These are phyloP conservation scores for Helicoverpa assulta DNA, from an alignment of 2,888 invertebrate species.

Conservation along the genomic window DNA sequence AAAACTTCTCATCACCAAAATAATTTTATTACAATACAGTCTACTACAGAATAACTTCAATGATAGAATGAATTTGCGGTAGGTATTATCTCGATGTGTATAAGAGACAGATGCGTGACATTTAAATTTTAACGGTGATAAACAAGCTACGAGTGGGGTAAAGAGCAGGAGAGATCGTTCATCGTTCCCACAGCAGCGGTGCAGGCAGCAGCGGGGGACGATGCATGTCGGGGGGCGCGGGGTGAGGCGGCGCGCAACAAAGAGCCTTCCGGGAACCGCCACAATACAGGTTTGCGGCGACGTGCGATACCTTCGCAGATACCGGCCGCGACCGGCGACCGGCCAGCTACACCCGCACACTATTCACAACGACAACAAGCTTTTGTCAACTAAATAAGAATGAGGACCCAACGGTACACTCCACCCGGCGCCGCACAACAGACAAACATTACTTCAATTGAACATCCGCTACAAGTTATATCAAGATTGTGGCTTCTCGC, in stretches of 20 bases:
- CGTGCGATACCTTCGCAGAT: slow-evolving; percentile 90
- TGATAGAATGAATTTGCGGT: slow-evolving; percentile 8
- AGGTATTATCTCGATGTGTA: slow-evolving; percentile 20
- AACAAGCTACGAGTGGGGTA: slow-evolving; percentile 62
- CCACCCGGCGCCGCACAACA: slow-evolving; percentile 17
- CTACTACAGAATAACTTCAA: not conserved
- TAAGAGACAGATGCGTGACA: slow-evolving; percentile 34
- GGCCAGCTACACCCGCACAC: slow-evolving; percentile 77
- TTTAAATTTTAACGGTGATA: slow-evolving; percentile 53
- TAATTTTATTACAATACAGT: slow-evolving; percentile 22
- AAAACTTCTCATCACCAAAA: slow-evolving; percentile 10
- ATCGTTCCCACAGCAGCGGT: slow-evolving; percentile 75
- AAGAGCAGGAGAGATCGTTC: slow-evolving; percentile 72
- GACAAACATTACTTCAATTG: slow-evolving; percentile 29
- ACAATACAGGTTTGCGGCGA: slow-evolving; percentile 90
- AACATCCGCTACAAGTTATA: slow-evolving; percentile 40
- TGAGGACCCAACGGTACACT: slow-evolving; percentile 74
- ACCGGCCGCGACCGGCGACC: slow-evolving; percentile 78
- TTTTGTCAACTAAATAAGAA: slow-evolving; percentile 81
- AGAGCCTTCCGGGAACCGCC: slow-evolving; percentile 88
- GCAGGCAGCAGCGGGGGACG: slow-evolving; percentile 65
- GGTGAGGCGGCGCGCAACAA: slow-evolving; percentile 84
- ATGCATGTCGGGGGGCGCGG: slow-evolving; percentile 62
- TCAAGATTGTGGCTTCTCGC: slow-evolving; percentile 60
- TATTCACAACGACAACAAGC: slow-evolving; percentile 66